Conservation (phyloP, 2,888 invertebrate species). For the Oligia strigilis region DNA sequence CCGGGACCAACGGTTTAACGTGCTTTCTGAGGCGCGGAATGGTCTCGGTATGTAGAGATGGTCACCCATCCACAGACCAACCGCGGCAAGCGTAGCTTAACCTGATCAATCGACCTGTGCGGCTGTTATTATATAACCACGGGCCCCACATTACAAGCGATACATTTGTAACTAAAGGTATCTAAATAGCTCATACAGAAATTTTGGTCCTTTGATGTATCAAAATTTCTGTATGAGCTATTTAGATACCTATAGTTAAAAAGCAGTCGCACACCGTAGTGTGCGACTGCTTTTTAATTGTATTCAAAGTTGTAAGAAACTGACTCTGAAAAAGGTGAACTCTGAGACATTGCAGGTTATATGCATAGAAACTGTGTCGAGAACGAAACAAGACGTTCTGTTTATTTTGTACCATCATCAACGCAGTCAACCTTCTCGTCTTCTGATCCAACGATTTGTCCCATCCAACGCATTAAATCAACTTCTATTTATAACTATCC, state of each 20-base stretch:
- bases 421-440: neutral
- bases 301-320: neutral
- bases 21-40: too few relatives aligned
- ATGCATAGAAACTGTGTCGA: neutral
- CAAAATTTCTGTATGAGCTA: too few relatives aligned
- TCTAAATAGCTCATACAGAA: neutral
- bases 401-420: neutral
- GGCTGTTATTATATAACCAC: too few relatives aligned
- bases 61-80: too few relatives aligned
- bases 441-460: neutral
- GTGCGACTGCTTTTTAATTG: neutral
- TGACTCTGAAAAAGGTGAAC: neutral
- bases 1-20: too few relatives aligned
- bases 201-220: neutral
- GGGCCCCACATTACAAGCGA: neutral
- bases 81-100: too few relatives aligned
- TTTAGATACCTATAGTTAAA: too few relatives aligned
- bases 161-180: neutral
- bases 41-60: too few relatives aligned
- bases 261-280: too few relatives aligned
- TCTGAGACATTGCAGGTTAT: neutral
- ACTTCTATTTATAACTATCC: conserved; percentile 33
- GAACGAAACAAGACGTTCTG: neutral
- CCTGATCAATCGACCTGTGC: too few relatives aligned
- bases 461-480: neutral